Base-by-base conservation (phyloP, 2,888 invertebrate genomes). In the Sesia bembeciformis region DNA sequence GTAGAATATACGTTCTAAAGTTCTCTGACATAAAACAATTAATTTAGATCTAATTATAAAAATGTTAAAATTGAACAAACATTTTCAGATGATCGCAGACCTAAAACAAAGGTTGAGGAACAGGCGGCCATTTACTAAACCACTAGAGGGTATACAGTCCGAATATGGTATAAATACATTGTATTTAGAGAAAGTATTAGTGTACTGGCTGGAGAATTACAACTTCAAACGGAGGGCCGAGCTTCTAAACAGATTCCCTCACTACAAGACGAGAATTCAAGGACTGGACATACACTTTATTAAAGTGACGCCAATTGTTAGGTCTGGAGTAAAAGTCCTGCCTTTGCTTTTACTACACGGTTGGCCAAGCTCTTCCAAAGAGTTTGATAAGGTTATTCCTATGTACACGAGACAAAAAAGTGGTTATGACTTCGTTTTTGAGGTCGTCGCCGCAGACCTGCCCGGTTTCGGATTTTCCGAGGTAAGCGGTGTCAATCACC, bases 351-450 rank as follows among this genome's bases (percentile, higher is more conserved):
- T 97, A 61, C 71, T 95, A 51, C 97, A 97, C 66, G 97, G 97
- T 8, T 97, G 97, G 97, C 97, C 97, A 0, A 96, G 96, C 54
- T 95, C 95, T 0, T 90, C 96, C 0, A 92, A 93, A 53, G 96
- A 97, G 76, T 96, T 96, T 70, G 93, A 93, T 65, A 93, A 93
- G 63, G 85, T 95, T 5, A 93, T 96, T 62, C 95, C 95, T 0
- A 64, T 92, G 53, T 70, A 95, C 52, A 93, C 92, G 0, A 87
- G 81, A 0, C 90, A 91, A 0, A 87, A 78, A 51, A 72, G 83
- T 0, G 91, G 90, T 54, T 84, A 84, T 39, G 86, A 92, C 56
- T 93, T 93, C 59, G 92, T 92, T 0, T 94, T 93, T 64, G 94
- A 95, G 77, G 88, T 94, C 55, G 77, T 94, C 5, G 91, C 90